Percentiles rank a stretch among this genome's conserved stretches.
phyloP scores from a whole-genome alignment of 1,140 invertebrate genomes.

The Lucilia cuprina region DNA sequence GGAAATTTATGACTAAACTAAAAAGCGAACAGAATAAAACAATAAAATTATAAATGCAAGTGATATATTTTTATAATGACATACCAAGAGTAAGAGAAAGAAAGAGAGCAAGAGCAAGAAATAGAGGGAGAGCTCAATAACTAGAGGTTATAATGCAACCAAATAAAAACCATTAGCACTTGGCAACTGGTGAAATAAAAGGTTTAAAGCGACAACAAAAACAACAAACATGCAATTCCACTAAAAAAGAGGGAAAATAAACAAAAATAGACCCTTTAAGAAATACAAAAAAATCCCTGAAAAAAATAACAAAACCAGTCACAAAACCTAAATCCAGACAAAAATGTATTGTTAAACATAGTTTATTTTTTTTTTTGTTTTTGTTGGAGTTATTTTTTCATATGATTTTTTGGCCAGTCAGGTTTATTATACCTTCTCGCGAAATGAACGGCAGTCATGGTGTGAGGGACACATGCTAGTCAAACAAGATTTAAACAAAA shows the following conservation, averaged over 20 bases:
- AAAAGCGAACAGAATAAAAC: neutral
- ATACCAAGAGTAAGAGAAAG: neutral
- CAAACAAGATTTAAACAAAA: slow-evolving; percentile 19
- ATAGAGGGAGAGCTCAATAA: neutral
- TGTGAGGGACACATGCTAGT: slow-evolving; percentile 28
- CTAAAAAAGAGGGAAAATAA: neutral
- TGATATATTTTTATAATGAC: neutral
- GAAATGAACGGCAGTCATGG: neutral
- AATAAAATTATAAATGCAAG: neutral
- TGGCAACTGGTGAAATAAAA: slow-evolving; percentile 11
- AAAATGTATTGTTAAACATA: neutral
- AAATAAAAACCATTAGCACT: neutral
- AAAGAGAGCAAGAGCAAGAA: neutral
- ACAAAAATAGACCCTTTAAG: neutral
- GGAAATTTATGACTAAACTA: neutral
- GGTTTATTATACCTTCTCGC: neutral
- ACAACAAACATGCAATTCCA: neutral
- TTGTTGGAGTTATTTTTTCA: neutral
- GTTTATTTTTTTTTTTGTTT: neutral
- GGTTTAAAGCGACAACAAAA: neutral
- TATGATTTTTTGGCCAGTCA: neutral
- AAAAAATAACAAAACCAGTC: neutral
- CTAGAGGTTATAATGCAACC: neutral
- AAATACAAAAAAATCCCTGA: neutral
- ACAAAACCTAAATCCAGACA: slow-evolving; percentile 7